phyloP scores from a whole-genome alignment of 1,140 invertebrate genomes.

The Paraescarpia echinospica region DNA sequence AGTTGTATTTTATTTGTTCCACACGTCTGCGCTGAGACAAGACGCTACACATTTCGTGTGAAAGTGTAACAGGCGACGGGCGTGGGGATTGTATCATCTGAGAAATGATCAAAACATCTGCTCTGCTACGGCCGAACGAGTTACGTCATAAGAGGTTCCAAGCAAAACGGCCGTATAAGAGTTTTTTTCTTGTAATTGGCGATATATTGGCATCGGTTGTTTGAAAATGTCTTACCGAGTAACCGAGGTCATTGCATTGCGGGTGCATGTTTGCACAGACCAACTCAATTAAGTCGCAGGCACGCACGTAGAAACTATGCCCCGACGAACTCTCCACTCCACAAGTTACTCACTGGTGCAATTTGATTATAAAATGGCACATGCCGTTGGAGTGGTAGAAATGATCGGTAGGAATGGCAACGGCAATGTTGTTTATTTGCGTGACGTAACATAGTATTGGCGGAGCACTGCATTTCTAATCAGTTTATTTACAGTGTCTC shows the following conservation, averaged over 20 bases:
- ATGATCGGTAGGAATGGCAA: too few species aligned
- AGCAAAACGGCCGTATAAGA: background rate
- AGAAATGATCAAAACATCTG: background rate
- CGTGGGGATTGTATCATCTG: background rate
- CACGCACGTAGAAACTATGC: too few species aligned
- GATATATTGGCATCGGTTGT: background rate
- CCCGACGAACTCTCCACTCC: too few species aligned
- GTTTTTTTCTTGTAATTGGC: background rate
- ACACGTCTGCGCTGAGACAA: background rate
- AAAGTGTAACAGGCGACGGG: background rate
- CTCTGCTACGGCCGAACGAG: background rate
- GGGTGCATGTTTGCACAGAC: background rate
- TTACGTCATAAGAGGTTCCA: background rate
- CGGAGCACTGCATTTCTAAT: too few species aligned
- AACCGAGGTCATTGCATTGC: background rate
- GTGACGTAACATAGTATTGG: too few species aligned
- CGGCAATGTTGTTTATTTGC: too few species aligned
- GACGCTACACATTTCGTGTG: background rate
- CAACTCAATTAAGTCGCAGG: too few species aligned
- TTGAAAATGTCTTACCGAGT: background rate
- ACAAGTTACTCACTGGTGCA: too few species aligned
- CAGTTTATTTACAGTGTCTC: too few species aligned
- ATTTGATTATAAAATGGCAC: too few species aligned
- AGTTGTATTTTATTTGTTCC: background rate
- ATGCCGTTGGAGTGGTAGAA: too few species aligned